Percentiles rank a stretch among this genome's conserved stretches.
These are phyloP conservation scores for Deladenus siricidicola DNA, from an alignment of 2,888 invertebrate genomes.

Conservation along the genomic window DNA sequence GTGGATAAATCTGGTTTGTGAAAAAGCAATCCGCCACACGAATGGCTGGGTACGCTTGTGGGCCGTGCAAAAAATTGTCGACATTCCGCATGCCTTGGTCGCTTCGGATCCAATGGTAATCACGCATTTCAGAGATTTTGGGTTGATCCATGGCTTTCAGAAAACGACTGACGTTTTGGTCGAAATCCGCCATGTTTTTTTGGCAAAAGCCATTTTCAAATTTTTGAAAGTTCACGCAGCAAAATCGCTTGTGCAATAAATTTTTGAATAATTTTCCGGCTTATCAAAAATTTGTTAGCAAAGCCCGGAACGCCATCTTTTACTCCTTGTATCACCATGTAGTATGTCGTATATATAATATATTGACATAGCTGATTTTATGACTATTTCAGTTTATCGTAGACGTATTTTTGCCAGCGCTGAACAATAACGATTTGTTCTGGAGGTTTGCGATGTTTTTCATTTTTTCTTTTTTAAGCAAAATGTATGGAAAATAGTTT, in stretches of 20 bases:
- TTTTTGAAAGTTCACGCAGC: too few species aligned
- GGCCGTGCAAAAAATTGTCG: conserved; percentile 1
- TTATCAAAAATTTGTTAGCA: too few species aligned
- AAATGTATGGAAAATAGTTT: neutral
- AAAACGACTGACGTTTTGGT: too few species aligned
- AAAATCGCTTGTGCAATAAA: too few species aligned
- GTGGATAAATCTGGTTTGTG: neutral
- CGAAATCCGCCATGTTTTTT: too few species aligned
- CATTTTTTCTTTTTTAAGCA: neutral
- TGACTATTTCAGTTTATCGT: neutral
- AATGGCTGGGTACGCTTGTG: neutral
- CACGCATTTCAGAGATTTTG: too few species aligned
- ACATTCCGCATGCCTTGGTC: neutral
- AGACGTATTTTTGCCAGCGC: neutral
- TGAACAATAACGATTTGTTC: neutral
- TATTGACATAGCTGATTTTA: neutral
- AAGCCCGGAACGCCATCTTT: too few species aligned
- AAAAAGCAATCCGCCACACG: neutral
- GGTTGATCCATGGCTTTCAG: too few species aligned
- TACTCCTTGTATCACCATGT: neutral
- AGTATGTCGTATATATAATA: neutral
- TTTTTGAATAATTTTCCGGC: too few species aligned
- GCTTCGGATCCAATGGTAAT: neutral
- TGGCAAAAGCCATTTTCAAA: too few species aligned
- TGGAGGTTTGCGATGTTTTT: neutral